Conservation (phyloP, 2,113 vertebrate species). For the Trochalopteron elliotii region DNA sequence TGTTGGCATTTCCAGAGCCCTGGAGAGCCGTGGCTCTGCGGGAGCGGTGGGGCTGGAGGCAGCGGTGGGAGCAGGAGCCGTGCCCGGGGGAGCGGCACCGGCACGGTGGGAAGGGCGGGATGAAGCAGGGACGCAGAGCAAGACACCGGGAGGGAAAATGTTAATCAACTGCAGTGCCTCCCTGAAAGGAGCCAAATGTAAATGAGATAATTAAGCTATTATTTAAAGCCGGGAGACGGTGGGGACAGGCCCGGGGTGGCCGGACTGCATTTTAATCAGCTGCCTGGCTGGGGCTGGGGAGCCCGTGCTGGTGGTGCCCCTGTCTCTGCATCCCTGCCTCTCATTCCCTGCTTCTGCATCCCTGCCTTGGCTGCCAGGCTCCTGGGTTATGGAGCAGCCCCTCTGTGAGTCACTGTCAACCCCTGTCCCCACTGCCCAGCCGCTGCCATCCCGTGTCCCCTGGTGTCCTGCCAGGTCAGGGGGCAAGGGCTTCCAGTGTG, state of each 20-base stretch:
- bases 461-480: not conserved
- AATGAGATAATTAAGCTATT: slow-evolving; percentile 79
- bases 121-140: not conserved
- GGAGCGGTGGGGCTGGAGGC: not conserved
- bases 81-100: not conserved
- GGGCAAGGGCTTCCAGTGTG: not conserved
- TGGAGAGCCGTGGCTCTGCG: rapidly evolving
- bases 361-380: not conserved
- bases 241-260: slow-evolving; percentile 55
- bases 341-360: not conserved
- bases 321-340: not conserved
- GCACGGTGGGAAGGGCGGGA: not conserved
- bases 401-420: rapidly evolving
- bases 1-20: not conserved
- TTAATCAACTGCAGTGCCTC: slow-evolving; percentile 69
- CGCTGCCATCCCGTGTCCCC: rapidly evolving
- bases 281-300: slow-evolving; percentile 46
- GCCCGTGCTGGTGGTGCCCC: not conserved
- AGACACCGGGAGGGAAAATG: slow-evolving; percentile 69
- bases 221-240: slow-evolving; percentile 73
- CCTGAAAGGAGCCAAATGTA: slow-evolving; percentile 75
- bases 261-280: slow-evolving; percentile 59
- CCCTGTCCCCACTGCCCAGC: not conserved
- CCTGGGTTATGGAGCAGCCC: rapidly evolving
- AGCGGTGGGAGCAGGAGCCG: not conserved